These are phyloP conservation scores for Malurus melanocephalus DNA, from an alignment of 2,113 vertebrate species.

Conservation along the genomic window DNA sequence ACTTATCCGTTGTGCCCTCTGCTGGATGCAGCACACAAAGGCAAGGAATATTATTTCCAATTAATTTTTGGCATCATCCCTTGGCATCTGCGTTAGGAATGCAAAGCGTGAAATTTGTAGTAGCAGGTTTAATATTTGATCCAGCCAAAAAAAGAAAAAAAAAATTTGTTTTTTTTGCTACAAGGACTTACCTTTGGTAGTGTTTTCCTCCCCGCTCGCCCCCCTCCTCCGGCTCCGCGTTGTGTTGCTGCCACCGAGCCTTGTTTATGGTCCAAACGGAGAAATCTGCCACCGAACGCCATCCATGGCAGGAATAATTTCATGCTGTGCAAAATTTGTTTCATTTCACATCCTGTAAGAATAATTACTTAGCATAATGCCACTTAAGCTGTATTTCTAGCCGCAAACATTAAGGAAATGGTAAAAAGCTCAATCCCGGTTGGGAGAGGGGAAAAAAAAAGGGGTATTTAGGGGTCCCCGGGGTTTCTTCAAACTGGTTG, in stretches of 20 bases:
- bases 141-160: constrained; percentile 65
- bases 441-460: not conserved
- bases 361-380: constrained; percentile 82
- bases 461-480: not conserved
- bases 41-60: constrained; percentile 63
- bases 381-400: constrained; percentile 78
- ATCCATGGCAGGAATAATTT: constrained; percentile 76
- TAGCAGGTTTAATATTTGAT: constrained; percentile 82
- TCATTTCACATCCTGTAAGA: constrained; percentile 79
- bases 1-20: constrained; percentile 76
- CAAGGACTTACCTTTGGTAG: constrained; percentile 78
- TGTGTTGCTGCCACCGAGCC: constrained; percentile 47
- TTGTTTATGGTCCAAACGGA: constrained; percentile 66
- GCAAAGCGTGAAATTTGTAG: constrained; percentile 80
- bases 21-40: constrained; percentile 69
- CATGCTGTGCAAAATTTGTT: constrained; percentile 76
- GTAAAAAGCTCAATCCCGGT: constrained; percentile 53
- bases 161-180: constrained; percentile 43
- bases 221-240: not conserved
- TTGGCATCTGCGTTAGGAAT: constrained; percentile 72
- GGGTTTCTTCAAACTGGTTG: not conserved
- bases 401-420: constrained; percentile 67
- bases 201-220: constrained; percentile 5
- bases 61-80: constrained; percentile 77
- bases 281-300: constrained; percentile 69